phyloP scores from a whole-genome alignment of 2,113 vertebrate genomes.

The Gnathochromis pfefferi region DNA sequence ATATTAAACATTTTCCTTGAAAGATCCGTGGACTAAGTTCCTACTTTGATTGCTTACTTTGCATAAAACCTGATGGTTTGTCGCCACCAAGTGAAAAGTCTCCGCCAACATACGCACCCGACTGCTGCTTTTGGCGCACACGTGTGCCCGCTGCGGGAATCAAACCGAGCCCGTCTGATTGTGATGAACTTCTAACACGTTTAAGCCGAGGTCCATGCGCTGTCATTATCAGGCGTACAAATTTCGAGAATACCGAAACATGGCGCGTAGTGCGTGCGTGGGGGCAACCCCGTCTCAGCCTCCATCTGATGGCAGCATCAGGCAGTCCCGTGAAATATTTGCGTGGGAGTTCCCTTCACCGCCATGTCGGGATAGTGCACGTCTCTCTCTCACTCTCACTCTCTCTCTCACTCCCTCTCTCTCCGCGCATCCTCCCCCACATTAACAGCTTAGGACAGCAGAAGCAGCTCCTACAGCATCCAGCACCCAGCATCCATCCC shows the following conservation, averaged over 20 bases:
- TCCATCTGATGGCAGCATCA: conserved; percentile 77
- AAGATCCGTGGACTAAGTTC: not conserved
- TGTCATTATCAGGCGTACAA: not conserved
- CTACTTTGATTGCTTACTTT: not conserved
- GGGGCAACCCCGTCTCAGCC: conserved; percentile 71
- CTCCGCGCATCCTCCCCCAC: conserved; percentile 69
- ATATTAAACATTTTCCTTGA: not conserved
- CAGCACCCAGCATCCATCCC: conserved; percentile 45
- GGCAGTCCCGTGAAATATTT: conserved; percentile 74
- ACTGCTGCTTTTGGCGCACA: not conserved
- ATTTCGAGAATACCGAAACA: conserved; percentile 39
- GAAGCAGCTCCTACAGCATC: conserved; percentile 49
- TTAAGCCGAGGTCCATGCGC: not conserved
- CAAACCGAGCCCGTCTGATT: not conserved
- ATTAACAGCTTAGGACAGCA: conserved; percentile 63
- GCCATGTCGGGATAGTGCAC: conserved; percentile 67
- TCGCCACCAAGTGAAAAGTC: conserved; percentile 22
- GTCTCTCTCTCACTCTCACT: conserved; percentile 31
- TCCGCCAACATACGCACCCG: not conserved
- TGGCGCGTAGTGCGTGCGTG: conserved; percentile 36
- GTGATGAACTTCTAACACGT: not conserved
- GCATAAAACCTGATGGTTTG: not conserved
- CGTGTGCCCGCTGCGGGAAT: not conserved
- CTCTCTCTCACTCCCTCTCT: conserved; percentile 13
- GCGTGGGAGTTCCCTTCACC: conserved; percentile 81